Conservation (phyloP, 2,888 invertebrate species). For the Sepiola atlantica region DNA sequence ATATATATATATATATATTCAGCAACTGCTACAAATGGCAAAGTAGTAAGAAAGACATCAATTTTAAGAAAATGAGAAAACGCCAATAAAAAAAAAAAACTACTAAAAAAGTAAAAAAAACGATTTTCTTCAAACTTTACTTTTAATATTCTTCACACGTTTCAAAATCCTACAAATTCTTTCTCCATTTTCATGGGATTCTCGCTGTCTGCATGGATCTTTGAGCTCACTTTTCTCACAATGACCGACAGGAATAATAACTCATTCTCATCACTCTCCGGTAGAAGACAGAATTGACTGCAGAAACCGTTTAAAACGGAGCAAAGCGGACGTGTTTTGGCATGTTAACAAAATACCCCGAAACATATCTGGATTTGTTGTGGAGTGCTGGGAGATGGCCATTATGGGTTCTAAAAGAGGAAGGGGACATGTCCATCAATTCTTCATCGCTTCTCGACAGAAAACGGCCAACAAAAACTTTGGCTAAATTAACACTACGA, state of each 20-base stretch:
- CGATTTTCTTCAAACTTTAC: too few relatives aligned
- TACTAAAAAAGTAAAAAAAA: too few relatives aligned
- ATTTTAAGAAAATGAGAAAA: too few relatives aligned
- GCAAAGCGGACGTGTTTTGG: neutral
- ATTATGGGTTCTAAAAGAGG: neutral
- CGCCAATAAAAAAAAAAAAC: too few relatives aligned
- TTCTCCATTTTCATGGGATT: too few relatives aligned
- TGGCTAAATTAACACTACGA: too few relatives aligned
- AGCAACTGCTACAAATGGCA: too few relatives aligned
- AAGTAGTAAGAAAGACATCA: too few relatives aligned
- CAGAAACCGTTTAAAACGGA: neutral
- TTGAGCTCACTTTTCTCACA: neutral
- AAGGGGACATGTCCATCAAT: neutral
- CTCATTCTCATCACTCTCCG: neutral
- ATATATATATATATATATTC: too few relatives aligned
- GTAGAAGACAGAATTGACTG: neutral
- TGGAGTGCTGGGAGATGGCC: neutral
- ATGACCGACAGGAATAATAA: neutral
- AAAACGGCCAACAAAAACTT: neutral
- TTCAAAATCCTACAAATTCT: too few relatives aligned
- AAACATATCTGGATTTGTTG: neutral
- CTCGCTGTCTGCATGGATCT: neutral
- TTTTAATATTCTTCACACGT: too few relatives aligned
- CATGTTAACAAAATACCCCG: neutral
- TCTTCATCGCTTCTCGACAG: neutral